phyloP scores from a whole-genome alignment of 30 jellyfish, hydroid and myxozoan genomes.

The Aurelia sp. region DNA sequence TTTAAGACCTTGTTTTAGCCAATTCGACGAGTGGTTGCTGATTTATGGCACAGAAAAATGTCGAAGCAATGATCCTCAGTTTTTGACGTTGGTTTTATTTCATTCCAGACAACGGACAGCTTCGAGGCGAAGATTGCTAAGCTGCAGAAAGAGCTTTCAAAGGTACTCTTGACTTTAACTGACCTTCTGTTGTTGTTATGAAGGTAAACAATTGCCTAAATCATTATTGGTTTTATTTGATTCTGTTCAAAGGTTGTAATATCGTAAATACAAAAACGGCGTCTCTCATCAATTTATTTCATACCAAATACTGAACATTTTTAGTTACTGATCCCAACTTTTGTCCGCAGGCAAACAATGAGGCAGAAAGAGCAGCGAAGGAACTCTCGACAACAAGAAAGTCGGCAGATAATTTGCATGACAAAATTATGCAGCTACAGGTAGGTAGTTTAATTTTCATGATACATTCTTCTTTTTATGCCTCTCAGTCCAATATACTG shows the following conservation, averaged over 20 bases:
- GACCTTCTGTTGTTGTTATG: too few species aligned
- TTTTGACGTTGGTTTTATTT: too few species aligned
- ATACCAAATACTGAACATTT: too few species aligned
- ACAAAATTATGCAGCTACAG: slow-evolving; percentile 75
- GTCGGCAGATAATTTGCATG: slow-evolving; percentile 75
- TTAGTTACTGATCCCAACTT: neutral
- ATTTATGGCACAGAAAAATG: too few species aligned
- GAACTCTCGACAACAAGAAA: slow-evolving; percentile 77
- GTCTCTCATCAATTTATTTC: too few species aligned
- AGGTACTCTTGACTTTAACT: slow-evolving; percentile 57
- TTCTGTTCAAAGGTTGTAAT: too few species aligned
- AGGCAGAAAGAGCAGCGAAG: slow-evolving; percentile 80
- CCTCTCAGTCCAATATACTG: neutral
- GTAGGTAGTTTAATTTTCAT: slow-evolving; percentile 28
- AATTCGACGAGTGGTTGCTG: too few species aligned
- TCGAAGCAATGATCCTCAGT: too few species aligned
- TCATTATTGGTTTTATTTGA: too few species aligned
- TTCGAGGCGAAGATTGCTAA: slow-evolving; percentile 71
- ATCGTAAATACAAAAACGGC: too few species aligned
- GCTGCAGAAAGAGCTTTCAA: slow-evolving; percentile 75
- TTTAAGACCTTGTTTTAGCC: too few species aligned
- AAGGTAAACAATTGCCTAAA: too few species aligned
- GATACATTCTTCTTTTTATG: neutral
- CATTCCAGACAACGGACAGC: slow-evolving; percentile 78
- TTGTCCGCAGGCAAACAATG: slow-evolving; percentile 76